phyloP scores from a whole-genome alignment of 2,888 invertebrate genomes.

The Embidobia sp. region DNA sequence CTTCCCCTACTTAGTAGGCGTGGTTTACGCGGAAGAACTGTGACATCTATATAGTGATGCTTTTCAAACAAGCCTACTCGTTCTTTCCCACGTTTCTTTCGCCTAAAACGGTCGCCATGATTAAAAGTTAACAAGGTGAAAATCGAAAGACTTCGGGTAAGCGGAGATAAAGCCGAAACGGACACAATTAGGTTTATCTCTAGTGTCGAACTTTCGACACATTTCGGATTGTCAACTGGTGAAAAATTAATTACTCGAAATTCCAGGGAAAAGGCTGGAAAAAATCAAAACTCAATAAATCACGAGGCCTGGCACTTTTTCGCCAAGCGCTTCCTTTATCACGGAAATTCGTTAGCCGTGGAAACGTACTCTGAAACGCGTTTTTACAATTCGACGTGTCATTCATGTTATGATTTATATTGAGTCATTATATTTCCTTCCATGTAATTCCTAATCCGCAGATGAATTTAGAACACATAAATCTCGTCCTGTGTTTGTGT shows the following conservation, averaged over 20 bases:
- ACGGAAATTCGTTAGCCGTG: too few relatives aligned
- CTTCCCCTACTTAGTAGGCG: conserved; percentile 29
- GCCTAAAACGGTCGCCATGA: conserved; percentile 35
- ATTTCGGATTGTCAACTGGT: conserved; percentile 16
- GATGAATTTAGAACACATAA: conserved; percentile 48
- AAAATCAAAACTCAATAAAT: conserved; percentile 12
- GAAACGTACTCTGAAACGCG: too few relatives aligned
- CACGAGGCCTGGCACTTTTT: conserved; percentile 1
- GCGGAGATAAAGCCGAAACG: conserved; percentile 2
- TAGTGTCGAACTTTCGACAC: conserved; percentile 9
- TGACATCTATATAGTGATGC: conserved; percentile 44
- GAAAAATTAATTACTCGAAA: conserved; percentile 6
- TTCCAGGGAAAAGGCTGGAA: conserved; percentile 6
- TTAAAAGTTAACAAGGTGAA: conserved; percentile 45
- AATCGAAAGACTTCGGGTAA: conserved; percentile 10
- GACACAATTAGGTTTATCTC: conserved; percentile 25
- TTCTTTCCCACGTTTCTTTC: conserved; percentile 50
- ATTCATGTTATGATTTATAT: conserved; percentile 28
- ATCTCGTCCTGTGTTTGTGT: conserved; percentile 5
- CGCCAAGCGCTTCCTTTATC: background rate
- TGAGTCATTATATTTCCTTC: conserved; percentile 10
- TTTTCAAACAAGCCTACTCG: conserved; percentile 23
- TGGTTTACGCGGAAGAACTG: conserved; percentile 43
- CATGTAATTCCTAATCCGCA: conserved; percentile 29
- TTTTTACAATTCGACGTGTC: too few relatives aligned